Evolutionary conservation across 1,140 invertebrate species (phyloP).

Genomic region (Nylanderia fulva): DNA sequence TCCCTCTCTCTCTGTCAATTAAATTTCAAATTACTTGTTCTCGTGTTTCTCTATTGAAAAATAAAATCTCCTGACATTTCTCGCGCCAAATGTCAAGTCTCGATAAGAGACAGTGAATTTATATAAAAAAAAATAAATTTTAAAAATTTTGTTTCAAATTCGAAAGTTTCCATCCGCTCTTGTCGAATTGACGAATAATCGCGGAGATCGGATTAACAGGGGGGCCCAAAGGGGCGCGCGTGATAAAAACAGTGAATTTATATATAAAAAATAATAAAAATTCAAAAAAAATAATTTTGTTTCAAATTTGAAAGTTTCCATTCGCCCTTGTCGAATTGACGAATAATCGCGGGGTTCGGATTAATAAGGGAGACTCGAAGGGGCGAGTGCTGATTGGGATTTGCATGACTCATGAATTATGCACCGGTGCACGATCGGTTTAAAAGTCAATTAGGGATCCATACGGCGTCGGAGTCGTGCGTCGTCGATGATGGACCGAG

Average conservation of each 20-base stretch:
- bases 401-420: slow-evolving; percentile 45
- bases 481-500: slow-evolving; percentile 18
- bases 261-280: too few species aligned
- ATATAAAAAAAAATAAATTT: too few species aligned
- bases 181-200: slow-evolving; percentile 22
- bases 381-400: slow-evolving; percentile 29
- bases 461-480: neutral
- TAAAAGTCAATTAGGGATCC: slow-evolving; percentile 43
- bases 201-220: slow-evolving; percentile 17
- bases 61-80: too few species aligned
- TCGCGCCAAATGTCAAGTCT: too few species aligned
- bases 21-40: neutral
- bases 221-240: too few species aligned
- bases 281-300: too few species aligned
- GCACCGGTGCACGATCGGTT: neutral
- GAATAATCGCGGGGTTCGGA: slow-evolving; percentile 30
- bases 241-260: too few species aligned
- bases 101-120: too few species aligned
- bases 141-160: too few species aligned
- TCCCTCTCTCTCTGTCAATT: too few species aligned
- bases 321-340: neutral
- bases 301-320: too few species aligned
- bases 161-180: neutral
- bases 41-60: neutral
- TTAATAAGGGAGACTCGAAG: neutral